Conservation (phyloP, 1,140 invertebrate genomes). For the Drosophila lacertosa region DNA sequence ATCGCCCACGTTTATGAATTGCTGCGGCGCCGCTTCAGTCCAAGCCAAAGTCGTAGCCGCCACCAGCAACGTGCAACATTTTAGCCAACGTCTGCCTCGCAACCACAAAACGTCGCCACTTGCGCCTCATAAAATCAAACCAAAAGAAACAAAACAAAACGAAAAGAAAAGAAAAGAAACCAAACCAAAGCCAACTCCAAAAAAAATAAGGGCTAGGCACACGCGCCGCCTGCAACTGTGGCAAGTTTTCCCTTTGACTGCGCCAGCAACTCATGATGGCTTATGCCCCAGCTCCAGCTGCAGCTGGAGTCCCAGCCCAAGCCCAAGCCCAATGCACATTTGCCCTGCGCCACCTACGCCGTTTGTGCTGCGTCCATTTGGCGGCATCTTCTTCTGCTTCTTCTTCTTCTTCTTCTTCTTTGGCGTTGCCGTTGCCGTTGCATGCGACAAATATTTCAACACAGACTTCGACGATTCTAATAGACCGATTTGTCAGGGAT, state of each 20-base stretch:
- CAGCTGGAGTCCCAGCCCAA: slow-evolving; percentile 41
- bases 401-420: neutral
- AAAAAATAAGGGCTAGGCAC: slow-evolving; percentile 83
- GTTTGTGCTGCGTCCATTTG: slow-evolving; percentile 44
- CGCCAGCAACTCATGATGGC: slow-evolving; percentile 20
- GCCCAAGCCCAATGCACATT: slow-evolving; percentile 51
- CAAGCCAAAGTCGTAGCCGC: slow-evolving; percentile 36
- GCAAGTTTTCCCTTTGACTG: slow-evolving; percentile 26
- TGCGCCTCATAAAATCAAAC: slow-evolving; percentile 76
- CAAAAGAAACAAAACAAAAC: slow-evolving; percentile 26
- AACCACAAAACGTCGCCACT: slow-evolving; percentile 83
- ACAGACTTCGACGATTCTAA: slow-evolving; percentile 79
- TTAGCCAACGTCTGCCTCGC: slow-evolving; percentile 78
- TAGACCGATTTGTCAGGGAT: slow-evolving; percentile 84
- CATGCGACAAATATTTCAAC: slow-evolving; percentile 83
- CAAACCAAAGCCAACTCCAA: slow-evolving; percentile 22
- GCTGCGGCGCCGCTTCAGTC: slow-evolving; percentile 76
- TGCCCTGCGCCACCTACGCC: slow-evolving; percentile 81
- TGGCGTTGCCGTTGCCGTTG: slow-evolving; percentile 9
- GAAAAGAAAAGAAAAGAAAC: slow-evolving; percentile 32
- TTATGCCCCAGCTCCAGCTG: slow-evolving; percentile 35
- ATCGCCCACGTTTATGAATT: slow-evolving; percentile 84
- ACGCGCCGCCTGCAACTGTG: slow-evolving; percentile 46
- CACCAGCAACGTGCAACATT: slow-evolving; percentile 77
- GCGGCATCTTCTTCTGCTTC: slow-evolving; percentile 32